Evolutionary conservation across 2,888 invertebrate genomes (phyloP).

Genomic region (Leptura quadrifasciata): DNA sequence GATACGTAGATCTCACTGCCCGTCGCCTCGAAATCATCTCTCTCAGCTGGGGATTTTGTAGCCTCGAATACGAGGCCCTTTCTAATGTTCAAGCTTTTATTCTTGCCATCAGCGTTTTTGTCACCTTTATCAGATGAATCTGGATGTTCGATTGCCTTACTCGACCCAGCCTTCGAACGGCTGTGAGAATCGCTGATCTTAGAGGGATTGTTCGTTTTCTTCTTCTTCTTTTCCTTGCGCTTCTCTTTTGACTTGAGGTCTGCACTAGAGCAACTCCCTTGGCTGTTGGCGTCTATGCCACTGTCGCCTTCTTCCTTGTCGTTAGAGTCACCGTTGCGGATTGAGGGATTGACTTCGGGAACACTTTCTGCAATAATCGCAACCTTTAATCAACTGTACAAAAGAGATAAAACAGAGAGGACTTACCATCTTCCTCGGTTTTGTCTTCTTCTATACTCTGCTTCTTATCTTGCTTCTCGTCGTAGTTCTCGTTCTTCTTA

Average conservation of each 20-base stretch:
- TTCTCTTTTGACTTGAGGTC: slow-evolving; percentile 83
- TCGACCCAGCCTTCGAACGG: slow-evolving; percentile 60
- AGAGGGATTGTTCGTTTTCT: slow-evolving; percentile 52
- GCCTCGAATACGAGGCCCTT: slow-evolving; percentile 84
- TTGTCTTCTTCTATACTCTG: slow-evolving; percentile 76
- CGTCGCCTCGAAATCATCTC: slow-evolving; percentile 84
- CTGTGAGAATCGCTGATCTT: slow-evolving; percentile 51
- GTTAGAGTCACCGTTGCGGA: slow-evolving; percentile 67
- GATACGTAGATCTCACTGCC: slow-evolving; percentile 79
- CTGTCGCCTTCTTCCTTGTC: slow-evolving; percentile 92
- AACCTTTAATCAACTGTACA: background rate
- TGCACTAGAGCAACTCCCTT: slow-evolving; percentile 91
- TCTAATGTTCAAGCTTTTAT: slow-evolving; percentile 49
- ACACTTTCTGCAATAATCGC: slow-evolving; percentile 57
- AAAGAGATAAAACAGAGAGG: background rate
- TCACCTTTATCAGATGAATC: slow-evolving; percentile 52
- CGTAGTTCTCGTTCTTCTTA: slow-evolving; percentile 82
- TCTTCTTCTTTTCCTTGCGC: slow-evolving; percentile 81
- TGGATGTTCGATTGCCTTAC: slow-evolving; percentile 55
- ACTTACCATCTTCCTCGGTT: slow-evolving; percentile 77
- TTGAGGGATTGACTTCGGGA: slow-evolving; percentile 68
- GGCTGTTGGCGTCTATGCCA: slow-evolving; percentile 91
- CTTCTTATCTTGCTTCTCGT: slow-evolving; percentile 79
- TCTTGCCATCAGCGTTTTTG: slow-evolving; percentile 55
- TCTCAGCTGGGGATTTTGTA: slow-evolving; percentile 81